phyloP scores from a whole-genome alignment of 2,113 vertebrate genomes.

The Eira barbara region DNA sequence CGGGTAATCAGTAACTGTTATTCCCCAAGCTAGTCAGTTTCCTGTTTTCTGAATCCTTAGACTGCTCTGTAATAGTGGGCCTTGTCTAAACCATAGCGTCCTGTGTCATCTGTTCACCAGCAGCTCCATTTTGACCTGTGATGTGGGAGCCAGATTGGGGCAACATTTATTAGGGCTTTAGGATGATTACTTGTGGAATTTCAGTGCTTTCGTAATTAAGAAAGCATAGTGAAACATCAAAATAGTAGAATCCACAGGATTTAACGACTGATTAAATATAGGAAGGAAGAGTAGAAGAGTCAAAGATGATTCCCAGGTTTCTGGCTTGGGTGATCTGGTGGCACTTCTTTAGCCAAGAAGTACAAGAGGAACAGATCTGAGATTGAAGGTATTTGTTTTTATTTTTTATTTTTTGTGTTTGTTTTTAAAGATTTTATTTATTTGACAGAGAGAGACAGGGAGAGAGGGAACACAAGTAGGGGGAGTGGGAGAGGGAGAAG shows the following conservation, averaged over 20 bases:
- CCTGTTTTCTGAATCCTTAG: background rate
- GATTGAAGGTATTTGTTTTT: background rate
- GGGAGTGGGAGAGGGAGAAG: too few relatives aligned
- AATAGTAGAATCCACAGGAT: background rate
- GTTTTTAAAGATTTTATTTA: background rate
- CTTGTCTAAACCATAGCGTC: background rate
- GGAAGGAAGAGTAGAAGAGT: background rate
- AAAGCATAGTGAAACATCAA: background rate
- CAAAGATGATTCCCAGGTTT: background rate
- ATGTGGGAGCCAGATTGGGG: background rate
- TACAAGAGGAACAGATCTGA: conserved; percentile 7
- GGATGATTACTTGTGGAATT: background rate
- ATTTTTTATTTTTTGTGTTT: background rate
- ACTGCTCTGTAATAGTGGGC: background rate
- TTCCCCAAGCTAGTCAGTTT: background rate
- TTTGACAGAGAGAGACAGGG: too few relatives aligned
- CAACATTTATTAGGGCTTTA: conserved; percentile 37
- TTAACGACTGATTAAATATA: background rate
- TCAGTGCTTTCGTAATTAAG: conserved; percentile 14
- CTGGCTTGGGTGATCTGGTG: background rate
- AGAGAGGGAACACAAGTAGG: too few relatives aligned
- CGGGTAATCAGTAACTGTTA: background rate
- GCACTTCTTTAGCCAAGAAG: conserved; percentile 6
- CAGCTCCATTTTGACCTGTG: background rate
- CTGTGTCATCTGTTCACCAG: background rate